Conservation (phyloP, 2,888 invertebrate genomes). For the Aplocera efformata region DNA sequence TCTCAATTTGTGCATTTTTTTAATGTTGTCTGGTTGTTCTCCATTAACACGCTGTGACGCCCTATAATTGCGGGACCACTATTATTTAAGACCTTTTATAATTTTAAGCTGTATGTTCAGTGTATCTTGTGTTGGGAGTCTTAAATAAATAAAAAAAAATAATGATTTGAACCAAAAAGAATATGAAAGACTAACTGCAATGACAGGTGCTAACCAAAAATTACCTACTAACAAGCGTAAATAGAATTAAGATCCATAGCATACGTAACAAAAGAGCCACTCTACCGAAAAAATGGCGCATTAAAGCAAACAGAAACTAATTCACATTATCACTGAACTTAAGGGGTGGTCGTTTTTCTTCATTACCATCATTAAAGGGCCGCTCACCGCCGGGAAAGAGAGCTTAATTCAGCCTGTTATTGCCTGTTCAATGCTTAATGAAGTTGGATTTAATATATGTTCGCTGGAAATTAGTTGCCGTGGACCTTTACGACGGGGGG, state of each 20-base stretch:
- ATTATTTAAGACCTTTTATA: no score
- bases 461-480: constrained; percentile 30
- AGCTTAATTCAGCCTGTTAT: constrained; percentile 53
- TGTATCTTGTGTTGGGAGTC: no score
- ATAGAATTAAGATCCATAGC: constrained; percentile 8
- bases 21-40: no score
- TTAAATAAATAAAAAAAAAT: no score
- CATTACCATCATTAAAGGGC: constrained; percentile 41
- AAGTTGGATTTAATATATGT: constrained; percentile 55
- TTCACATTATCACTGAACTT: constrained; percentile 40
- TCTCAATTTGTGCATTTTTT: no score
- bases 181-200: no score
- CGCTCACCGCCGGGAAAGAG: constrained; percentile 30
- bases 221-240: neutral
- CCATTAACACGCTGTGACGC: no score
- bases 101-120: no score
- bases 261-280: constrained; percentile 25
- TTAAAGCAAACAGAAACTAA: constrained; percentile 39
- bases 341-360: constrained; percentile 39
- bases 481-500: constrained; percentile 24
- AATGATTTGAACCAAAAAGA: no score
- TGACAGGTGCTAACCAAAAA: neutral
- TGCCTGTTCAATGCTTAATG: constrained; percentile 61
- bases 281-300: constrained; percentile 33
- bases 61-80: no score